Evolutionary conservation across 2,888 invertebrate species (phyloP), one percentile per base, ranked within the genome.

Genomic region (Erynnis tages): DNA sequence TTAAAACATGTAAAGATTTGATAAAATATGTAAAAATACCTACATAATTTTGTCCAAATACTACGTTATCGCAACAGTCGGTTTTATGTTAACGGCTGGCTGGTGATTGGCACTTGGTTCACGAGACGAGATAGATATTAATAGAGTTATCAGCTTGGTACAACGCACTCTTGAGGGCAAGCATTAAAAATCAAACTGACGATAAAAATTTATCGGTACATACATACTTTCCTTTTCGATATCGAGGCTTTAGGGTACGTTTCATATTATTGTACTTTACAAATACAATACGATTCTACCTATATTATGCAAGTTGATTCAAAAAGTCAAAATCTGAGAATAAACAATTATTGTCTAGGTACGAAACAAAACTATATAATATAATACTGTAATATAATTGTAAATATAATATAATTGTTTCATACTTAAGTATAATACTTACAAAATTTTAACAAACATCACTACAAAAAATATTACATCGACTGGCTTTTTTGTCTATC

Each of bases 81-180:
- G 49, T 17, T 23, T 14, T 30, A 34, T 25, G 23, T 53, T 37
- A 50, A 53, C 52, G 35, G 30, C 19, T 48, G 35, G 30, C 19
- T 43, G 25, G 48, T 50, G 54, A 81, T 80, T 79, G 65, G 57
- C 63, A 58, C 64, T 59, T 66, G 67, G 69, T 73, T 71, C 69
- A 76, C 76, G 74, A 76, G 72, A 70, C 69, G 61, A 72, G 69
- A 74, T 70, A 72, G 69, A 74, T 82, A 84, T 77, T 79, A 77
- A 79, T 82, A 85, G 80, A 81, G 68, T 85, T 85, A 86, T 86
- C 85, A 84, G 71, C 63, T 55, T 66, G 69, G 83, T 81, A 80
- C 82, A 83, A 79, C 71, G 82, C 63, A 83, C 85, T 76, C 68
- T 52, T 59, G 55, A 62, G n/a, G n/a, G 54, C 60, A 60, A 56